phyloP scores from a whole-genome alignment of 2,113 vertebrate species.

The Astur gentilis region DNA sequence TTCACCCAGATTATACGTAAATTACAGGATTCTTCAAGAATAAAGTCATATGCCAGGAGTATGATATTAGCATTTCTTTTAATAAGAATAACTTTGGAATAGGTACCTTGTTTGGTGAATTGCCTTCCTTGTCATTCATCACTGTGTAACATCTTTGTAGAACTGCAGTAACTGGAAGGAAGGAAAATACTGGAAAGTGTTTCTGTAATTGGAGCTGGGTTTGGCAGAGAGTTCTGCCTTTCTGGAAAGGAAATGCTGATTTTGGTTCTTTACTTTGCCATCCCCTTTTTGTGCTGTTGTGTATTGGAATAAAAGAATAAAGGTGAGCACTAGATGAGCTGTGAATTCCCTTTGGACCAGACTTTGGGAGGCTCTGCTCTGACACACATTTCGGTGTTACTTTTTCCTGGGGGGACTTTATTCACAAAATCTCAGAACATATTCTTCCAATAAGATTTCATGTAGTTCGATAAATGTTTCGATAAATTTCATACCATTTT shows the following conservation, averaged over 20 bases:
- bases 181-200: not conserved
- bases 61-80: not conserved
- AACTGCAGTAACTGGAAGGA: not conserved
- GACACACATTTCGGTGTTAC: not conserved
- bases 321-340: not conserved
- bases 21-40: not conserved
- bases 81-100: not conserved
- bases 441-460: not conserved
- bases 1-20: not conserved
- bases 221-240: not conserved
- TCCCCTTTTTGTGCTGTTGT: not conserved
- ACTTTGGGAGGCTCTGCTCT: not conserved
- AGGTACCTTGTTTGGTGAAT: not conserved
- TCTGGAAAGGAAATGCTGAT: not conserved
- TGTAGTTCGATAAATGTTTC: slow-evolving; percentile 1
- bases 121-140: not conserved
- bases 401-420: not conserved
- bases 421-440: not conserved
- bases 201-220: not conserved
- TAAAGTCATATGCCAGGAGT: not conserved
- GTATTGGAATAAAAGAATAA: not conserved
- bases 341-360: not conserved
- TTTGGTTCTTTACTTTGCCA: not conserved
- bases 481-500: not conserved
- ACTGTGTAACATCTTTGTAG: not conserved